phyloP scores from a whole-genome alignment of 2,113 vertebrate species.

The Heptranchias perlo region DNA sequence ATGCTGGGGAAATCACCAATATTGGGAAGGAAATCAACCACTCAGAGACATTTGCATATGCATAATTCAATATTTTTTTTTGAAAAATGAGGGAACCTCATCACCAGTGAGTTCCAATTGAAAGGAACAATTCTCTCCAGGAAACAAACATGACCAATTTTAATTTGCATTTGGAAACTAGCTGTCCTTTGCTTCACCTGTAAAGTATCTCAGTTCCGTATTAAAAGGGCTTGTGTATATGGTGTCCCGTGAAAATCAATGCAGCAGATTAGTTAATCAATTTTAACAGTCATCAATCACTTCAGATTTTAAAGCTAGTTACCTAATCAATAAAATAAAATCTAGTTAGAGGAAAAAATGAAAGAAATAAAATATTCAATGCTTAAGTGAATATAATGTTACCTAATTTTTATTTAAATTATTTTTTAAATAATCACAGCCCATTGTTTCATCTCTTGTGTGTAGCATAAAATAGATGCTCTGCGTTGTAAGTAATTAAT shows the following conservation, averaged over 20 bases:
- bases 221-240: background rate
- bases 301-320: background rate
- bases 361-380: background rate
- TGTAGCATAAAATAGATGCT: background rate
- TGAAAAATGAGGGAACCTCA: background rate
- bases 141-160: slow-evolving; percentile 1
- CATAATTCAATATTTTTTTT: background rate
- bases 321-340: slow-evolving; percentile 14
- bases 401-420: background rate
- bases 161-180: background rate
- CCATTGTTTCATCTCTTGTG: background rate
- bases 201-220: background rate
- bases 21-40: background rate
- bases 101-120: background rate
- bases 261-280: background rate
- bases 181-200: slow-evolving; percentile 1
- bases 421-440: background rate
- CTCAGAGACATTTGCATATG: background rate
- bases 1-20: slow-evolving; percentile 9
- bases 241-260: background rate
- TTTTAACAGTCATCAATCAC: slow-evolving; percentile 26
- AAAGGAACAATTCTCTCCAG: background rate
- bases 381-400: background rate
- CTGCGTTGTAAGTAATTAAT: background rate
- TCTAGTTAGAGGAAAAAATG: background rate